Base-by-base conservation (phyloP, 2,113 vertebrate genomes). In the Apodemus sylvaticus region DNA sequence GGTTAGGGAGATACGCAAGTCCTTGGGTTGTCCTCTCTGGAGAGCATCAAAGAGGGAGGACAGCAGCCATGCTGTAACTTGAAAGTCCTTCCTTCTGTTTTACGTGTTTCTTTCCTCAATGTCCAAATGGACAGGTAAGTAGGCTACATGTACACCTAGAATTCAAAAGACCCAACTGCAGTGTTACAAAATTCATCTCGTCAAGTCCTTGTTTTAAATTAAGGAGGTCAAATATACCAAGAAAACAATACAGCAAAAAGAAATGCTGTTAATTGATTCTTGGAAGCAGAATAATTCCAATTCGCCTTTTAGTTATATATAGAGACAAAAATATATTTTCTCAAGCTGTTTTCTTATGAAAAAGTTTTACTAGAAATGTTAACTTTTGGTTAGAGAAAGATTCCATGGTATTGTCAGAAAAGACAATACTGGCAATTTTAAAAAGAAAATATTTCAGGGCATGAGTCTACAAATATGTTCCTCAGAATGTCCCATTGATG, bases 231-330 rank as follows among this genome's bases (percentile, higher is more conserved):
- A 66, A 96, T 73, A 83, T 81, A 94, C 39, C 58, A 96, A 96
- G 55, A 20, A 89, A 87, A 90, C 0, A 87, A 95, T 82, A 78
- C 31, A 90, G 7, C 19, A 19, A 66, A 95, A 96, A 97, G 88
- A 96, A 96, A 97, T 96, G 93, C 94, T 29, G 34, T 48, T 97
- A 96, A 97, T 92, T 97, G 91, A 39, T 96, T 96, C 42, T 93
- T 89, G 8, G 55, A 81, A 93, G 88, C 93, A 51, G 45, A 95
- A 24, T 39, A 82, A 42, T 36, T 60, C 93, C n/a, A 48, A 53
- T 89, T 95, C 55, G 93, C n/a, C 31, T 79, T 76, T 58, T 66
- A 93, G 78, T 86, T 3, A 55, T 4, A 1, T 81, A 60, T 42
- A 60, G 58, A 90, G 39, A 96, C 20, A 77, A 90, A 95, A 16